Conservation (phyloP, 2,113 vertebrate species). For the Amazona guildingii region DNA sequence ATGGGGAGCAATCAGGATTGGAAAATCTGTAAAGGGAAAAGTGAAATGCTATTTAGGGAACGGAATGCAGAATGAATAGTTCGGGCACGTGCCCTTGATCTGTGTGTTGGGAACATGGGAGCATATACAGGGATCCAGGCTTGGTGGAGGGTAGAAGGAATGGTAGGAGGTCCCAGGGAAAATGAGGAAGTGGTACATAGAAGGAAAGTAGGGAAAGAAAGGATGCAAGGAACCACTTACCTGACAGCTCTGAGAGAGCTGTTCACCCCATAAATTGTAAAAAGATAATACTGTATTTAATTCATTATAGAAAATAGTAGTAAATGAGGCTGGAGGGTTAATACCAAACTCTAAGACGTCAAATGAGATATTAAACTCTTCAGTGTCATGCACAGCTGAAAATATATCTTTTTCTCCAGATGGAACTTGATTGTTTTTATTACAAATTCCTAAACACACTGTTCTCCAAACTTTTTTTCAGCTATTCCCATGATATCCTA, state of each 20-base stretch:
- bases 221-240: background rate
- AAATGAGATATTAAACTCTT: background rate
- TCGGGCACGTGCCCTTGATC: background rate
- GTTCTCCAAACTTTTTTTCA: conserved; percentile 11
- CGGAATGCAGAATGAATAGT: background rate
- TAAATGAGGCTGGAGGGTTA: background rate
- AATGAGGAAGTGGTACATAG: background rate
- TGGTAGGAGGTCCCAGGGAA: background rate
- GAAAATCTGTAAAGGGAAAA: background rate
- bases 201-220: background rate
- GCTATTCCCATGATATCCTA: conserved; percentile 22
- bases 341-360: background rate
- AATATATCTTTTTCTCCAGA: conserved; percentile 34
- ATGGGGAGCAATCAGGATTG: background rate
- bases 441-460: conserved; percentile 47
- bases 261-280: background rate
- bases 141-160: background rate
- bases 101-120: background rate
- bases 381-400: background rate
- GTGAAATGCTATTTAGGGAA: background rate
- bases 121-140: background rate
- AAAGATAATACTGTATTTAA: background rate
- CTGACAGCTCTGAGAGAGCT: background rate
- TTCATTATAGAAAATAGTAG: background rate
- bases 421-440: conserved; percentile 25